Percentiles rank a stretch among this genome's conserved stretches.
phyloP scores from a whole-genome alignment of 2,113 vertebrate species.

The Brachypodius melanocephalos region DNA sequence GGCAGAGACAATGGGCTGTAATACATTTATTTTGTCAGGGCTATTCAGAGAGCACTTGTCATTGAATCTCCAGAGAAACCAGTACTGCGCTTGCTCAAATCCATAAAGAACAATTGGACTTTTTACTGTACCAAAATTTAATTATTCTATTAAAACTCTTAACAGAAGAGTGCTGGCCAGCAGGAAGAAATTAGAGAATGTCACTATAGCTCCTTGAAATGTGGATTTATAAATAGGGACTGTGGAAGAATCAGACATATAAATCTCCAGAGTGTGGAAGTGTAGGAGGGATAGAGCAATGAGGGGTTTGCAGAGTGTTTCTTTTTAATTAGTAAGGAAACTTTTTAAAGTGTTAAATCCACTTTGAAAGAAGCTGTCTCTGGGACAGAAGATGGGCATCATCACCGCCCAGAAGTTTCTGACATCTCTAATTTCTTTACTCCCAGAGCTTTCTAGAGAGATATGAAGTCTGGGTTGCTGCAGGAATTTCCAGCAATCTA shows the following conservation, averaged over 20 bases:
- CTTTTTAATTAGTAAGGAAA: neutral
- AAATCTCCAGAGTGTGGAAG: neutral
- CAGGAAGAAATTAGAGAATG: neutral
- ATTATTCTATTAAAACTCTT: neutral
- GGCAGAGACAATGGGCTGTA: neutral
- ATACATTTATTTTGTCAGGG: neutral
- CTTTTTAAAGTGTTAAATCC: neutral
- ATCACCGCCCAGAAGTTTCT: neutral
- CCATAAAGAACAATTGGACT: neutral
- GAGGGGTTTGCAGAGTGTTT: neutral
- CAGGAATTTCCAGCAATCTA: neutral
- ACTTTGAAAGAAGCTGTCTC: neutral
- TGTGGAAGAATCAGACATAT: neutral
- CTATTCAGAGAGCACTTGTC: neutral
- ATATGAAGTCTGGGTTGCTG: neutral
- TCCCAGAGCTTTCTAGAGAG: neutral
- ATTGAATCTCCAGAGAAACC: neutral
- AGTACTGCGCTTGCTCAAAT: neutral
- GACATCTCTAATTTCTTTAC: neutral
- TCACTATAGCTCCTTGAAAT: neutral
- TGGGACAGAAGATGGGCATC: fast-evolving
- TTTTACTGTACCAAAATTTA: neutral
- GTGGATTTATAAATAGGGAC: neutral
- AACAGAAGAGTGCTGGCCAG: neutral
- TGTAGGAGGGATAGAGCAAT: neutral